Conservation (phyloP, 2,888 invertebrate species). For the Volucella zonaria region DNA sequence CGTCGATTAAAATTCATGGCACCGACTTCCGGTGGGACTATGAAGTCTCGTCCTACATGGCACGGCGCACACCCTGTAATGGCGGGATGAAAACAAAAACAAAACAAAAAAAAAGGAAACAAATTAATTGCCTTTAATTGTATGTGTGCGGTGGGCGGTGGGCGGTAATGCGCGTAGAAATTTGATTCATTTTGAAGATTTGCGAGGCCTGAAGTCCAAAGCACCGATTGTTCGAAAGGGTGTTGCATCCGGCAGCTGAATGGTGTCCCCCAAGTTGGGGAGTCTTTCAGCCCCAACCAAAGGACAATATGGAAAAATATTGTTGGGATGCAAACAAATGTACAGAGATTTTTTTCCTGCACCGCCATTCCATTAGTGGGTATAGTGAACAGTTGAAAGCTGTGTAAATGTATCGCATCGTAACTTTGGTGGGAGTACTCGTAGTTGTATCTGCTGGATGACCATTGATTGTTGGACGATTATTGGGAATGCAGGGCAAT, state of each 20-base stretch:
- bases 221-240: too few species aligned
- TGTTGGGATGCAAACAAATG: slow-evolving; percentile 25
- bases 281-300: background rate
- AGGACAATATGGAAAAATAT: slow-evolving; percentile 16
- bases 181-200: slow-evolving; percentile 62
- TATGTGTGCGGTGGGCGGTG: slow-evolving; percentile 51
- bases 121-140: slow-evolving; percentile 63
- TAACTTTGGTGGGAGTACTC: slow-evolving; percentile 23
- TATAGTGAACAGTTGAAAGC: background rate
- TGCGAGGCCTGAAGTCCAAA: slow-evolving; percentile 3
- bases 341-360: background rate
- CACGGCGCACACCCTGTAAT: slow-evolving; percentile 9
- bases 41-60: slow-evolving; percentile 1
- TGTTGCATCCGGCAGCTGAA: too few species aligned
- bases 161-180: slow-evolving; percentile 40
- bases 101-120: slow-evolving; percentile 5
- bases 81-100: background rate
- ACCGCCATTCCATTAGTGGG: background rate
- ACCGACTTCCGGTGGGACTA: slow-evolving; percentile 27
- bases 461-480: slow-evolving; percentile 69
- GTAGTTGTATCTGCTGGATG: slow-evolving; percentile 52
- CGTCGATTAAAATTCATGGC: slow-evolving; percentile 66
- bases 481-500: slow-evolving; percentile 58
- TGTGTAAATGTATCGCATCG: slow-evolving; percentile 42
- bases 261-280: background rate